A percentile compares a stretch with the other conserved stretches of the same genome.
Evolutionary conservation across 1,140 invertebrate species (phyloP).

Genomic region (Lasioglossum albipes): DNA sequence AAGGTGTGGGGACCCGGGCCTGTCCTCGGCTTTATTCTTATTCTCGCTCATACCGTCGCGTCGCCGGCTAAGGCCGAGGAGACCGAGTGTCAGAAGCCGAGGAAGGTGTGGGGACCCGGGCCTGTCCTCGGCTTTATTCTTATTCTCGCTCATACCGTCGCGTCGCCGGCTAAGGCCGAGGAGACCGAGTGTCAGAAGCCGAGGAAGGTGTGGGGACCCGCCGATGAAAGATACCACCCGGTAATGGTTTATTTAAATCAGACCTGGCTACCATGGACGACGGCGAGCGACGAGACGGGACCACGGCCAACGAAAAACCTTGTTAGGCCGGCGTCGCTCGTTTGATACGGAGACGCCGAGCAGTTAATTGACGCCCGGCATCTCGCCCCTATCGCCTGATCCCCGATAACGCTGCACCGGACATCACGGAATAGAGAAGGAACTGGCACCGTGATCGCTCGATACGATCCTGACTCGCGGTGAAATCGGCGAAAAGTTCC

Average conservation of each 20-base stretch:
- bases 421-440: background rate
- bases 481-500: too few species aligned
- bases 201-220: background rate
- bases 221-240: constrained; percentile 69
- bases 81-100: too few species aligned
- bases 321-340: constrained; percentile 57
- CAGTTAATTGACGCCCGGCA: constrained; percentile 65
- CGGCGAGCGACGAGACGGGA: background rate
- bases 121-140: too few species aligned
- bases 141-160: too few species aligned
- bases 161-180: too few species aligned
- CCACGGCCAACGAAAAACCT: constrained; percentile 60
- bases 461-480: too few species aligned
- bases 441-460: background rate
- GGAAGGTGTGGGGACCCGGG: background rate
- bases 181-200: too few species aligned
- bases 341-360: constrained; percentile 58
- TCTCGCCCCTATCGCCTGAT: constrained; percentile 32
- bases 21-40: too few species aligned
- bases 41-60: too few species aligned
- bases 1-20: constrained; percentile 68
- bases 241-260: constrained; percentile 73
- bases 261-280: constrained; percentile 25
- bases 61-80: too few species aligned
- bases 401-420: constrained; percentile 4